phyloP scores from a whole-genome alignment of 2,888 invertebrate species.

The Seira sanloemensis region DNA sequence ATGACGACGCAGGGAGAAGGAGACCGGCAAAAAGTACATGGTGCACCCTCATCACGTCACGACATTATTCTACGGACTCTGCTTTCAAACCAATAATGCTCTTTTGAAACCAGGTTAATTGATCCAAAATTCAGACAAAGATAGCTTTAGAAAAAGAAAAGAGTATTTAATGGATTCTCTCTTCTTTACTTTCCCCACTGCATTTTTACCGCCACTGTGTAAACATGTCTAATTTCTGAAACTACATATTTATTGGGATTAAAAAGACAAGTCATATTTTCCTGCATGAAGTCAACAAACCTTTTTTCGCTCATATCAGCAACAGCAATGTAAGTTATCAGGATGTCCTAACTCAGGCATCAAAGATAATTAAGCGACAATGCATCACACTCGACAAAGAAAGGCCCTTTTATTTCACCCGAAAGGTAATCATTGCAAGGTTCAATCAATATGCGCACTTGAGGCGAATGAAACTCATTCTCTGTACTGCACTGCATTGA shows the following conservation, averaged over 20 bases:
- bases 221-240: no score
- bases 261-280: no score
- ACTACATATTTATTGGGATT: no score
- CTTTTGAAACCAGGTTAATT: slow-evolving; percentile 59
- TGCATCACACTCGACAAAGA: slow-evolving; percentile 32
- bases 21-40: slow-evolving; percentile 6
- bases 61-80: no score
- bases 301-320: no score
- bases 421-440: no score
- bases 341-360: no score
- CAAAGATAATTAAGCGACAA: slow-evolving; percentile 52
- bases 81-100: no score
- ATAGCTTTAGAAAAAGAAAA: slow-evolving; percentile 3
- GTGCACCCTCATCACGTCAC: neutral
- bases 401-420: slow-evolving; percentile 13
- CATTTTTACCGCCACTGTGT: neutral
- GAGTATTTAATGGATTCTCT: slow-evolving; percentile 34
- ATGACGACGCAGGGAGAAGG: slow-evolving; percentile 11
- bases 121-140: slow-evolving; percentile 24
- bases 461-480: slow-evolving; percentile 31
- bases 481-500: neutral
- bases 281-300: neutral
- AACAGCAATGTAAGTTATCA: no score
- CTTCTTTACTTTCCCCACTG: neutral
- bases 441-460: no score